Evolutionary conservation across 2,888 invertebrate species (phyloP).

Genomic region (Netelia virgata): DNA sequence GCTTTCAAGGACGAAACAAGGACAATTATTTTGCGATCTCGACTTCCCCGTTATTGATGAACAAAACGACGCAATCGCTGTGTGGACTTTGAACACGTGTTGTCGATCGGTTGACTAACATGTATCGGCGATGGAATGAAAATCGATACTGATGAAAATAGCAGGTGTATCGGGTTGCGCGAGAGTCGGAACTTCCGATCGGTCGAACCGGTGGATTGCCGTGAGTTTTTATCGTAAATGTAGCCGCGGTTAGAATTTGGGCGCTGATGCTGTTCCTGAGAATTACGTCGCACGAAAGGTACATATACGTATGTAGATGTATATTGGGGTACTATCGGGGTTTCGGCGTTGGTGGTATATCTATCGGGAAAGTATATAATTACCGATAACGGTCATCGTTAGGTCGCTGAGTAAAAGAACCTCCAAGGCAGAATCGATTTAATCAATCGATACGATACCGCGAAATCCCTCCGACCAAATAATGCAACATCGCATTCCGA

Average conservation of each 20-base stretch:
- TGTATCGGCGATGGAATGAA: conserved; percentile 95
- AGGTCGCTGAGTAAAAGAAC: conserved; percentile 92
- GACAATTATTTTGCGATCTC: neutral
- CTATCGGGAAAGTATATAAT: no score
- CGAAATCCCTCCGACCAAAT: conserved; percentile 86
- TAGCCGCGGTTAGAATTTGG: conserved; percentile 86
- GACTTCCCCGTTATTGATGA: neutral
- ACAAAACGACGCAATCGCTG: neutral
- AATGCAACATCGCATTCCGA: conserved; percentile 81
- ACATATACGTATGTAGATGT: no score
- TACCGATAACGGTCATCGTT: no score
- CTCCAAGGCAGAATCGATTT: conserved; percentile 88
- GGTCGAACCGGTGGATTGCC: conserved; percentile 91
- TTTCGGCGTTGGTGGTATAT: no score
- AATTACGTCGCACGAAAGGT: conserved; percentile 87
- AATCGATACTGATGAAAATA: conserved; percentile 90
- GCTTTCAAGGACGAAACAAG: conserved; percentile 11
- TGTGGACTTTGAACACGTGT: neutral
- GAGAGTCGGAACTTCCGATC: conserved; percentile 91
- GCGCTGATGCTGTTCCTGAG: conserved; percentile 87
- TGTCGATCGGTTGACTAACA: conserved; percentile 77
- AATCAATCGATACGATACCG: conserved; percentile 85
- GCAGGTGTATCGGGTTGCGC: conserved; percentile 91
- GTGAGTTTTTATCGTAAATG: conserved; percentile 90
- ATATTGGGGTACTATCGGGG: neutral